These are phyloP conservation scores for Caenorhabditis tropicalis DNA, from an alignment of 1,140 invertebrate genomes.

Conservation along the genomic window DNA sequence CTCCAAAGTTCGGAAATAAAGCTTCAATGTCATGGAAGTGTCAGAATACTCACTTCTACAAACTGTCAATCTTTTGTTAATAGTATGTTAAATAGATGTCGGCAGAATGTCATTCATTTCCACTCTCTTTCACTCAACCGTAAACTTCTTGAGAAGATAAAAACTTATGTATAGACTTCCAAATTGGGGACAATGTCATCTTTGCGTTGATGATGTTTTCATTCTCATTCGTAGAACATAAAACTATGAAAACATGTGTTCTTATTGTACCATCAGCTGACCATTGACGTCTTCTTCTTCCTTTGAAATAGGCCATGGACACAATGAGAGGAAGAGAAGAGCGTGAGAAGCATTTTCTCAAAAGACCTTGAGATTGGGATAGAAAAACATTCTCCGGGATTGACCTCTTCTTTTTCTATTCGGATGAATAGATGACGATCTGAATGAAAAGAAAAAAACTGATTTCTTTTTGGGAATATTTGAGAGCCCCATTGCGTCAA, in stretches of 20 bases:
- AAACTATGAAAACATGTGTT: not conserved
- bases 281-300: not conserved
- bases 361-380: not conserved
- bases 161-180: not conserved
- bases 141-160: no score
- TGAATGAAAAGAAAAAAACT: not conserved
- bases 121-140: no score
- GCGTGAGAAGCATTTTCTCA: slow-evolving; percentile 1
- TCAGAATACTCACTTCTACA: not conserved
- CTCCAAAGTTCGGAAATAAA: not conserved
- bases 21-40: not conserved
- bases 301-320: slow-evolving; percentile 19
- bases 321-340: not conserved
- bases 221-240: no score
- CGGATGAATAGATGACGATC: not conserved
- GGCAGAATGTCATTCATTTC: not conserved
- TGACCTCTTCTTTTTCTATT: not conserved
- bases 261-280: not conserved
- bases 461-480: not conserved
- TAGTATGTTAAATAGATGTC: not conserved
- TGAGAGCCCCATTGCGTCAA: not conserved
- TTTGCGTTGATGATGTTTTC: no score
- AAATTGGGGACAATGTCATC: not conserved
- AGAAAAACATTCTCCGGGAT: not conserved
- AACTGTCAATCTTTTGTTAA: not conserved